Base-by-base conservation (phyloP, 2,797 vertebrate species). In the Falco biarmicus region DNA sequence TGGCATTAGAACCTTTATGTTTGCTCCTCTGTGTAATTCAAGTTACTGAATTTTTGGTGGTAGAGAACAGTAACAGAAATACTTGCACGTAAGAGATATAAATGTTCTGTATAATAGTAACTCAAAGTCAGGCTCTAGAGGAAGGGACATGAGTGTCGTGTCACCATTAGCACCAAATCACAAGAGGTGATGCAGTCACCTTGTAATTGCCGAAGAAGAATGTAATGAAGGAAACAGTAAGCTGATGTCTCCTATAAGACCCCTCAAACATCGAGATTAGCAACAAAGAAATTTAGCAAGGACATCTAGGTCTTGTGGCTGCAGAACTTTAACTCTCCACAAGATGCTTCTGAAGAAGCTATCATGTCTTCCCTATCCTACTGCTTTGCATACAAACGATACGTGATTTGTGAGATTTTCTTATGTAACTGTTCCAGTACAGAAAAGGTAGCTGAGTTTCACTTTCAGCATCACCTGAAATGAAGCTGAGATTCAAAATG, bases 401-500 rank as follows among this genome's bases (percentile, higher is more conserved):
- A 19, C 0, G 1, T 4, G 5, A 48, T 34, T 51, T 75, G 26
- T 15, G 68, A 87, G 60, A 26, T 22, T 59, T 73, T 39, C 80
- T 86, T 68, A 75, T 41, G 16, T 50, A 90, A 54, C 59, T n/a
- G 66, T 15, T 65, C 74, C 64, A 84, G 65, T 43, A 78, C 75
- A 87, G 47, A 79, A 45, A 13, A 89, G 28, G 53, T 53, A 59
- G 32, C 56, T 2, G n/a, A 78, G 68, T 89, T 96, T 92, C 84
- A 48, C 56, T 92, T 56, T 48, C 6, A 81, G 43, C 54, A 81
- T 15, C 68, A 48, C 48, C 63, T 85, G 61, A 89, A 89, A 75
- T 4, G 32, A 39, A 83, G 86, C 41, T 6, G 43, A 95, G 75
- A 92, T 61, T 93, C 92, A 95, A 89, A 94, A 85, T 5, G 81